These are phyloP conservation scores for Masticophis lateralis DNA, from an alignment of 2,797 vertebrate genomes.

Conservation along the genomic window DNA sequence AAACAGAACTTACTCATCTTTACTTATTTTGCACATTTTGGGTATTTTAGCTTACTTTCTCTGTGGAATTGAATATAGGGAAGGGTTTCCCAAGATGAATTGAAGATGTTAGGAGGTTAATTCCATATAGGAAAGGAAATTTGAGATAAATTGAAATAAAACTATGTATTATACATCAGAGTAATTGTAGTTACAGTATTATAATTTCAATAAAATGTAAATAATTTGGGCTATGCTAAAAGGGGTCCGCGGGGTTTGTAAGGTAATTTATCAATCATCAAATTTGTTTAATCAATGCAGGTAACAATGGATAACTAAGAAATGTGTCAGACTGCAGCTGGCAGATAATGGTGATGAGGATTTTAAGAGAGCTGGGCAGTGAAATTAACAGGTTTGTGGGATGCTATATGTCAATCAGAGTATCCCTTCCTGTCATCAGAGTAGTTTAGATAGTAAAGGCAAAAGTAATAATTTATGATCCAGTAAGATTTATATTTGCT, in stretches of 20 bases:
- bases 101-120: too few relatives aligned
- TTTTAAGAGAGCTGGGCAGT: background rate
- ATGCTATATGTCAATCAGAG: too few relatives aligned
- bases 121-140: background rate
- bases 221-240: background rate
- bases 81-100: background rate
- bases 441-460: background rate
- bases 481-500: background rate
- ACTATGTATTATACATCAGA: background rate
- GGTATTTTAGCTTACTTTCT: conserved; percentile 13
- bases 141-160: background rate
- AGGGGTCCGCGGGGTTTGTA: background rate
- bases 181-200: background rate
- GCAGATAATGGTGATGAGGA: background rate
- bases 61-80: background rate
- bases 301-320: background rate
- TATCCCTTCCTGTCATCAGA: background rate
- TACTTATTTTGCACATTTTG: conserved; percentile 18
- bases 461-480: background rate
- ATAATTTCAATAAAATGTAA: background rate
- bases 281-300: background rate
- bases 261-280: background rate
- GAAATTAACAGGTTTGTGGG: background rate
- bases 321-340: background rate
- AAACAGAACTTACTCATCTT: background rate